Evolutionary conservation across 2,797 vertebrate genomes (phyloP).

Genomic region (Heteromormyrus szaboi): DNA sequence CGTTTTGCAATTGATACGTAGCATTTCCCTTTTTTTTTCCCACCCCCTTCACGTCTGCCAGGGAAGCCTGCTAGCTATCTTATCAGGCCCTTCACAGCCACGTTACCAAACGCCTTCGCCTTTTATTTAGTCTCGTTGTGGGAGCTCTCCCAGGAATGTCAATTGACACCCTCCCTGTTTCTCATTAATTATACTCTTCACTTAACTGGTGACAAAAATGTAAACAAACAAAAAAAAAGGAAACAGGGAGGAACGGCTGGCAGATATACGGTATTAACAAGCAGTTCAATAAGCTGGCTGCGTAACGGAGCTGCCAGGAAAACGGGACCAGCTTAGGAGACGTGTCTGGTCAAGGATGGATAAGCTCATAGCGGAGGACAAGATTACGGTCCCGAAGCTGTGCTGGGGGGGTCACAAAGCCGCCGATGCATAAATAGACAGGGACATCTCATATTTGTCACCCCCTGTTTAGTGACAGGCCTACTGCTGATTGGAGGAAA

Average conservation of each 20-base stretch:
- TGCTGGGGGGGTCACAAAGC: background rate
- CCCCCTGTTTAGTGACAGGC: background rate
- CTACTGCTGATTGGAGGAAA: background rate
- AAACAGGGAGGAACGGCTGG: background rate
- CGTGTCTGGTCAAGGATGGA: background rate
- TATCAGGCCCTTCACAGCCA: slow-evolving; percentile 14
- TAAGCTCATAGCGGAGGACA: background rate
- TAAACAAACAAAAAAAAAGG: background rate
- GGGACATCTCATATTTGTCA: background rate
- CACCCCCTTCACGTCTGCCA: background rate
- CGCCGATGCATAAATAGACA: background rate
- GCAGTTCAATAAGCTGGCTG: background rate
- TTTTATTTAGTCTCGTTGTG: background rate
- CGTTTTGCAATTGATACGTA: background rate
- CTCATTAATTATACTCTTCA: slow-evolving; percentile 15
- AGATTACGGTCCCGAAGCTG: background rate
- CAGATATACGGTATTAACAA: slow-evolving; percentile 2
- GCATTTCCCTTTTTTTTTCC: background rate
- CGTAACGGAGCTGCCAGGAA: background rate
- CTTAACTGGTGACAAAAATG: slow-evolving; percentile 7
- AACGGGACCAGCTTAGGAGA: background rate
- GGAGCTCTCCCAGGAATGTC: background rate
- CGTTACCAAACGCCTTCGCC: background rate
- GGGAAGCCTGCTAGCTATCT: slow-evolving; percentile 1
- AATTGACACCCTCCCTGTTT: background rate